Evolutionary conservation across 2,797 vertebrate species (phyloP).

Genomic region (Sorex maritimensis): DNA sequence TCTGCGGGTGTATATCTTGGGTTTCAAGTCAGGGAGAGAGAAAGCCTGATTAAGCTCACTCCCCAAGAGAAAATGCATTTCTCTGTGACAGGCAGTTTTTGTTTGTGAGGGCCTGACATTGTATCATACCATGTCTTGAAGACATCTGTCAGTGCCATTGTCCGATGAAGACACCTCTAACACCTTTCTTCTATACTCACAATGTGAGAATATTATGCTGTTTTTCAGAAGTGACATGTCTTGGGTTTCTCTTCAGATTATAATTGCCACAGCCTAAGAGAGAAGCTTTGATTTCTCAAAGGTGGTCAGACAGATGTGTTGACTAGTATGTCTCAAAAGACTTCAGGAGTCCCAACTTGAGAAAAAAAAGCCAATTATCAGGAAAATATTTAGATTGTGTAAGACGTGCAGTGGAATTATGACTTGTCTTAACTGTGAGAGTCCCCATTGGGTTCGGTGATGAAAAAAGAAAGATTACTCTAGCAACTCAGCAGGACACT

Average conservation of each 20-base stretch:
- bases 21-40: constrained; percentile 68
- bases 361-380: neutral
- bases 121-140: constrained; percentile 52
- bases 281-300: neutral
- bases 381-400: neutral
- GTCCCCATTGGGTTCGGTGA: neutral
- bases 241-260: neutral
- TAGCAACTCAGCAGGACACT: neutral
- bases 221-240: constrained; percentile 44
- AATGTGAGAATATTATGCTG: neutral
- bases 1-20: constrained; percentile 57
- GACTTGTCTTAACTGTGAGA: neutral
- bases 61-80: neutral
- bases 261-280: neutral
- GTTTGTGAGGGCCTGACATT: constrained; percentile 35
- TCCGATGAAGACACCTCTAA: constrained; percentile 7
- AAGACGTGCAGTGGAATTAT: neutral
- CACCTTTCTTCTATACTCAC: neutral
- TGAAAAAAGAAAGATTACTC: neutral
- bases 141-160: constrained; percentile 2
- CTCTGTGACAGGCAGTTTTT: constrained; percentile 41
- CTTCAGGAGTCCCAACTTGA: neutral
- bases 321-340: neutral
- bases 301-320: neutral
- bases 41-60: constrained; percentile 64